Evolutionary conservation across 2,797 vertebrate species (phyloP).

Genomic region (Dromococcyx pavoninus): DNA sequence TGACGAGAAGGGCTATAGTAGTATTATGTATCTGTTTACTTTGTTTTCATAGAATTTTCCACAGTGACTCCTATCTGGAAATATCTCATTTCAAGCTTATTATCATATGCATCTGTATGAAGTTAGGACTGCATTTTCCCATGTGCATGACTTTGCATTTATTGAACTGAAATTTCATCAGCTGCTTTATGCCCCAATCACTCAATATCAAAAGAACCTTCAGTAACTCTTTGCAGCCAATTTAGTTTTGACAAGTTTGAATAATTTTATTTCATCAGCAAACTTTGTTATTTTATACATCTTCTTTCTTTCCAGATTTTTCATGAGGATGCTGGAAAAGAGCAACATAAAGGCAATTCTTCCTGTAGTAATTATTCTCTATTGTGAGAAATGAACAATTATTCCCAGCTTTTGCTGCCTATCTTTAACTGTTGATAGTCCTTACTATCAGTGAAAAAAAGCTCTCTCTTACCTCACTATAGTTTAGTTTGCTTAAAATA

Average conservation of each 20-base stretch:
- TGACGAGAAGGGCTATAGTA: not conserved
- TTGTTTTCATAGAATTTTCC: not conserved
- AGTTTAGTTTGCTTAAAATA: not conserved
- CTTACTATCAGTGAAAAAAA: not conserved
- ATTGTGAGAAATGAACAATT: not conserved
- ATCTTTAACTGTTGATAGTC: not conserved
- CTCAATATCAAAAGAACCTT: not conserved
- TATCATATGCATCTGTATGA: not conserved
- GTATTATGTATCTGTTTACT: not conserved
- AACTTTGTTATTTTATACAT: not conserved
- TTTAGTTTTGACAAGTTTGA: not conserved
- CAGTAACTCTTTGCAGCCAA: not conserved
- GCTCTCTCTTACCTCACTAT: not conserved
- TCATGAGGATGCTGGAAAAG: not conserved
- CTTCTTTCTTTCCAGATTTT: not conserved
- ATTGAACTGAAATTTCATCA: conserved; percentile 14
- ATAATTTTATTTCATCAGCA: not conserved
- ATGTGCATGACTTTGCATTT: not conserved
- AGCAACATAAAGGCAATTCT: not conserved
- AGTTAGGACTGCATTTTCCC: not conserved
- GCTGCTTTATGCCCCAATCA: not conserved
- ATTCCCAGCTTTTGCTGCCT: not conserved
- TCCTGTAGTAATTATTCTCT: not conserved
- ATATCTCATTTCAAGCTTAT: conserved; percentile 9
- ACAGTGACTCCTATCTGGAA: not conserved